Conservation (phyloP, 2,888 invertebrate genomes). For the Clunio marinus region DNA sequence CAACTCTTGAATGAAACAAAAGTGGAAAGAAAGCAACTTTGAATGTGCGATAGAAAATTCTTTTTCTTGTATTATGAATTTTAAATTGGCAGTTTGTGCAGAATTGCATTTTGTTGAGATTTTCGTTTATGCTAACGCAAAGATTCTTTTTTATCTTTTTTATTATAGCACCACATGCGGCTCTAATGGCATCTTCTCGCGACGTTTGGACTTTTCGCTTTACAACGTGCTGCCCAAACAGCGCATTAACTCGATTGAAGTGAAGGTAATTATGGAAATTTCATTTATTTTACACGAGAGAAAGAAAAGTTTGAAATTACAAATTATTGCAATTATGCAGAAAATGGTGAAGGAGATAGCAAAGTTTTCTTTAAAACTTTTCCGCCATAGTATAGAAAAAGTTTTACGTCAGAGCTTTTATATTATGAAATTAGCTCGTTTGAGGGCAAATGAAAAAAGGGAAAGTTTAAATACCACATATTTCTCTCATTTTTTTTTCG, state of each 20-base stretch:
- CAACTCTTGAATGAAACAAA: background rate
- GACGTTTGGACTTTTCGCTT: conserved; percentile 89
- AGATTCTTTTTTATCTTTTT: too few relatives aligned
- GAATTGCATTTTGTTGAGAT: conserved; percentile 20
- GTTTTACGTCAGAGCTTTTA: background rate
- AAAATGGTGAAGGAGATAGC: background rate
- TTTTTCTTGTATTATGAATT: conserved; percentile 9
- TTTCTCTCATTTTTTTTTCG: background rate
- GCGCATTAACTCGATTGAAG: conserved; percentile 98
- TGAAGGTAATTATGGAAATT: conserved; percentile 75
- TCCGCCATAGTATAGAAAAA: background rate
- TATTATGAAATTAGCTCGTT: background rate
- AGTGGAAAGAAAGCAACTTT: background rate
- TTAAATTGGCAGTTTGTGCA: conserved; percentile 31
- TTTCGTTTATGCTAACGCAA: conserved; percentile 16
- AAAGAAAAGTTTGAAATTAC: background rate
- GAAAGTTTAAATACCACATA: background rate
- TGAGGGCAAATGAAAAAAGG: too few relatives aligned
- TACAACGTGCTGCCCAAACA: conserved; percentile 90
- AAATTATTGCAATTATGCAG: conserved; percentile 14
- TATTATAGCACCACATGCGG: conserved; percentile 78
- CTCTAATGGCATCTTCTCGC: conserved; percentile 88
- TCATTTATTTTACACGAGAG: too few relatives aligned
- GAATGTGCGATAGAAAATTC: background rate
- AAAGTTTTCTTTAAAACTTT: background rate